A percentile compares a stretch with the other conserved stretches of the same genome.
These are phyloP conservation scores for Amphiprion percula DNA, from an alignment of 2,113 vertebrate species.

Conservation along the genomic window DNA sequence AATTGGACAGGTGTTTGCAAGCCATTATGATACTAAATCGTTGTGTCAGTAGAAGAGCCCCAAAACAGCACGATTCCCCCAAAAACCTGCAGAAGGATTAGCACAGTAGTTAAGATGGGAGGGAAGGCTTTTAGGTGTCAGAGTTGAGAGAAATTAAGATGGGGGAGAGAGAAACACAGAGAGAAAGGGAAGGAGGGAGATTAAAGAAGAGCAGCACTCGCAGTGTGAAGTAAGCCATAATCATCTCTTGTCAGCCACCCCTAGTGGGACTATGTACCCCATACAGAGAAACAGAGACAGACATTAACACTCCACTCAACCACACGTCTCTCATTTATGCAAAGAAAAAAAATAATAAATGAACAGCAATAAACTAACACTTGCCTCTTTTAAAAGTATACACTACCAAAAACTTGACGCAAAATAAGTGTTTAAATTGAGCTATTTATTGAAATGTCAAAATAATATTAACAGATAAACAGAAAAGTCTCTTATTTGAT, in stretches of 20 bases:
- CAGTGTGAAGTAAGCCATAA: slow-evolving; percentile 79
- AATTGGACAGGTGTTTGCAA: slow-evolving; percentile 81
- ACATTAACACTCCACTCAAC: slow-evolving; percentile 69
- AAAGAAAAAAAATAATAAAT: slow-evolving; percentile 15
- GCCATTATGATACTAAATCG: slow-evolving; percentile 75
- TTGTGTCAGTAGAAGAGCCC: slow-evolving; percentile 72
- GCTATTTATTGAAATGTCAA: neutral
- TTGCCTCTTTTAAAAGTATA: slow-evolving; percentile 1
- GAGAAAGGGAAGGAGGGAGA: slow-evolving; percentile 62
- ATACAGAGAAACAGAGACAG: slow-evolving; percentile 76
- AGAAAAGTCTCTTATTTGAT: neutral
- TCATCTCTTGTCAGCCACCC: slow-evolving; percentile 76
- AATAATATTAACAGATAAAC: neutral
- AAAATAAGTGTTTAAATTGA: neutral
- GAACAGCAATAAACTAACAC: slow-evolving; percentile 38
- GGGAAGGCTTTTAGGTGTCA: slow-evolving; percentile 71
- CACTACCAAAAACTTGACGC: neutral
- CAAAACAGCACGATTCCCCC: slow-evolving; percentile 74
- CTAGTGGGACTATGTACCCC: slow-evolving; percentile 68
- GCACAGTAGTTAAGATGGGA: slow-evolving; percentile 62
- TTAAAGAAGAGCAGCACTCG: slow-evolving; percentile 76
- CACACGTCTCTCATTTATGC: slow-evolving; percentile 55
- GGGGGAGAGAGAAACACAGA: slow-evolving; percentile 57
- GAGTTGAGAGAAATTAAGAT: slow-evolving; percentile 76
- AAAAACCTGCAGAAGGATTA: slow-evolving; percentile 75